These are phyloP conservation scores for Pogonocherus hispidulus DNA, from an alignment of 2,888 invertebrate genomes.

Conservation along the genomic window DNA sequence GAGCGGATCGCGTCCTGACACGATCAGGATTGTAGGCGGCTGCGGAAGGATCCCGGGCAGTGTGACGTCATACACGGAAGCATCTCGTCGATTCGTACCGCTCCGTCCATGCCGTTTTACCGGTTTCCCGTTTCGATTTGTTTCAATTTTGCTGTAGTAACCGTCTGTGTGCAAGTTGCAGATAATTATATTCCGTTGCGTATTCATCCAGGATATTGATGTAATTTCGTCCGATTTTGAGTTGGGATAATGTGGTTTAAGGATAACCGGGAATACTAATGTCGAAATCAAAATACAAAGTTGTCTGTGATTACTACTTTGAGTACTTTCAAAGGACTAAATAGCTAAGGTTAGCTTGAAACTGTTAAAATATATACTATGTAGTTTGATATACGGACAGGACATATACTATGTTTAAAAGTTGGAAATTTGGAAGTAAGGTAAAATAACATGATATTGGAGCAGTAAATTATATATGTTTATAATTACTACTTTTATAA, in stretches of 20 bases:
- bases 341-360: constrained; percentile 2
- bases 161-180: constrained; percentile 25
- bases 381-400: constrained; percentile 14
- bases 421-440: constrained; percentile 65
- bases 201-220: constrained; percentile 17
- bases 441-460: constrained; percentile 38
- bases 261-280: background rate
- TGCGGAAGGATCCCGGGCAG: constrained; percentile 60
- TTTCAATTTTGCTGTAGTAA: constrained; percentile 33
- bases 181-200: constrained; percentile 21
- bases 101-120: constrained; percentile 62
- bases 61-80: constrained; percentile 68
- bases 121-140: constrained; percentile 42
- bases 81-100: constrained; percentile 54
- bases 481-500: background rate
- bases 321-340: background rate
- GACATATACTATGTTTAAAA: constrained; percentile 64
- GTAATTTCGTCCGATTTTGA: constrained; percentile 2
- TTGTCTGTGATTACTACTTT: constrained; percentile 5
- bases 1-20: constrained; percentile 27
- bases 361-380: constrained; percentile 3
- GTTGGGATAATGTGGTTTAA: constrained; percentile 7
- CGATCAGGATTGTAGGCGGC: constrained; percentile 35
- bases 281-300: constrained; percentile 11
- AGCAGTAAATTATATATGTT: background rate